Conservation (phyloP, 2,113 vertebrate genomes). For the Mobula birostris region DNA sequence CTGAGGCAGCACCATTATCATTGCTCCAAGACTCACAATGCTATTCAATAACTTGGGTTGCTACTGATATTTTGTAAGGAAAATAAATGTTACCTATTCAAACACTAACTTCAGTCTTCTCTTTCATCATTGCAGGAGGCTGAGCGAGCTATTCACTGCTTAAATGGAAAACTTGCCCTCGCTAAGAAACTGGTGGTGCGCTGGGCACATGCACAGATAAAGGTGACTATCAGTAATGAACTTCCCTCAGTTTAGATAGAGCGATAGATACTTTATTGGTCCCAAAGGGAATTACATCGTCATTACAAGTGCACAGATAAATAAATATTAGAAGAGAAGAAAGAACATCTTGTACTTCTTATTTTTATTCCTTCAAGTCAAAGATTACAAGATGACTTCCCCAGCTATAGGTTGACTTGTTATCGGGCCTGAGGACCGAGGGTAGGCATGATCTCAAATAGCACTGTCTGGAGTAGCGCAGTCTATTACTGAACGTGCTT, state of each 20-base stretch:
- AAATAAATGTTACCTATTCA: not conserved
- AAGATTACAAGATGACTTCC: no score
- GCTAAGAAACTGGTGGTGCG: conserved; percentile 95
- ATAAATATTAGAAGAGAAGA: no score
- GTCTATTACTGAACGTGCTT: no score
- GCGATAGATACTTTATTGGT: no score
- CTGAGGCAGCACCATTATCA: not conserved
- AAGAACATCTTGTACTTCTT: no score
- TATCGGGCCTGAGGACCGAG: no score
- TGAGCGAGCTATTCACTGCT: conserved; percentile 87
- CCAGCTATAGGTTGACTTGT: no score
- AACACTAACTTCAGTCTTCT: not conserved
- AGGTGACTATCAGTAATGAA: conserved; percentile 61
- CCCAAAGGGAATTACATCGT: no score
- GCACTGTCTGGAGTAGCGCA: no score
- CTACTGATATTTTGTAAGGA: not conserved
- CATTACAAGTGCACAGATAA: no score
- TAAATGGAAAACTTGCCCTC: conserved; percentile 92
- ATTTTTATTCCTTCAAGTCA: no score
- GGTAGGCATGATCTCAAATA: no score
- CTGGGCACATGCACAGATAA: conserved; percentile 95
- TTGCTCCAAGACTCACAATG: not conserved
- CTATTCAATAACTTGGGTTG: not conserved
- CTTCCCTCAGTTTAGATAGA: not conserved
- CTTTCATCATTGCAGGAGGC: conserved; percentile 68